Evolutionary conservation across 2,113 vertebrate species (phyloP), one percentile per base, ranked within the genome.

Genomic region (Dasypus novemcinctus): DNA sequence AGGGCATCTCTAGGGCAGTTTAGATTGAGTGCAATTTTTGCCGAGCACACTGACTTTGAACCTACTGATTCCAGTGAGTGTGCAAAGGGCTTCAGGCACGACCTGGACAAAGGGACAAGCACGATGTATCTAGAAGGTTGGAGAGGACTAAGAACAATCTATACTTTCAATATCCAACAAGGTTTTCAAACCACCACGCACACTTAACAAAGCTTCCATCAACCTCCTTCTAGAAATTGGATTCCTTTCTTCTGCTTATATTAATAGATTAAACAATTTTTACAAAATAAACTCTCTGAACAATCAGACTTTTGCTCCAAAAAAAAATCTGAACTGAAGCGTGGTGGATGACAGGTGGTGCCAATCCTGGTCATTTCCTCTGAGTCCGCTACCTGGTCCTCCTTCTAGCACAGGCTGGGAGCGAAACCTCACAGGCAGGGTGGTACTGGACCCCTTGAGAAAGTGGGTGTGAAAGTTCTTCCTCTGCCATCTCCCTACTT

Each of bases 231-330:
- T 59, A 8, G 43, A 49, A 76, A 76, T 46, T 25, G 18, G 27
- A 15, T 87, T 49, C 76, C 38, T 72, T 93, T 74, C 84, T 75
- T 95, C n/a, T 87, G 23, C 57, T 84, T 49, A 38, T n/a, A 43
- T 31, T 31, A 79, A 72, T 25, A 87, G 46, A 66, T 20, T 27
- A 88, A 91, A 49, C 12, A 87, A 41, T 15, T 89, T n/a, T 49
- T 1, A 49, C 64, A 78, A 91, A 79, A 57, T n/a, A 8, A 27
- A 83, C 54, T 83, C 29, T 81, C 57, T 80, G 11, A 84, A 18
- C 66, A 92, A 79, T 66, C 87, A 92, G 25, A 12, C 52, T 87
- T 54, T 43, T 81, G 25, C 33, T 27, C 5, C 90, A 46, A 41
- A 72, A 83, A 83, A 43, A 72, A 41, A 46, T 23, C 18, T 41